Evolutionary conservation across 2,113 vertebrate species (phyloP), one percentile per base, ranked within the genome.

Genomic region (Mungos mungo): DNA sequence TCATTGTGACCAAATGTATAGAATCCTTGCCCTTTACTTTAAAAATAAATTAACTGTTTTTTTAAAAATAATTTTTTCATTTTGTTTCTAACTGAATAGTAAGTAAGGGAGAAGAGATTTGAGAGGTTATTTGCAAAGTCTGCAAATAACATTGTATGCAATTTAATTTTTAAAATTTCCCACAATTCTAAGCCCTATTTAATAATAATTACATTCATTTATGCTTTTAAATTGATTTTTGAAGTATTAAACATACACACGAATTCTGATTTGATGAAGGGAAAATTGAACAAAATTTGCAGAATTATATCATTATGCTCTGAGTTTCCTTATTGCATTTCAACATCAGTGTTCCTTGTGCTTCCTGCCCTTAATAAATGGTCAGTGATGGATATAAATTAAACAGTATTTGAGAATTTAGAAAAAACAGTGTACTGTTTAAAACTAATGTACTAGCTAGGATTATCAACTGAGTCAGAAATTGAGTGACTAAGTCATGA

Each of bases 281-380:
- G 86, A 95, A 98, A 97, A 95, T 97, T 96, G 89, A 96, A 98
- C 86, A 97, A 97, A 98, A 98, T 93, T 96, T 96, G 95, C 96
- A 92, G 95, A 97, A 97, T 97, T 96, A 97, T 95, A 92, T 97
- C 89, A 98, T 98, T 96, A 97, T 96, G 89, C 45, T 74, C 25
- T 95, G 96, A 50, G 88, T 97, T 98, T 98, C 97, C 97, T 98
- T 96, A 97, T 96, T 96, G 79, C 92, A 97, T 96, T 98, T 98
- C 87, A 96, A 83, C 95, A 90, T 96, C 83, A 96, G 89, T 89
- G 89, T 96, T 96, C 89, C 47, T 82, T 69, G 47, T 89, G 83
- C 87, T 98, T 98, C 97, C 96, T 97, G 97, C 80, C 92, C 96
- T 97, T 96, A 96, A 98, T 68, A 31, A 96, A 97, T 96, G 84